phyloP scores from a whole-genome alignment of 2,113 vertebrate species.

The Ameiurus melas region DNA sequence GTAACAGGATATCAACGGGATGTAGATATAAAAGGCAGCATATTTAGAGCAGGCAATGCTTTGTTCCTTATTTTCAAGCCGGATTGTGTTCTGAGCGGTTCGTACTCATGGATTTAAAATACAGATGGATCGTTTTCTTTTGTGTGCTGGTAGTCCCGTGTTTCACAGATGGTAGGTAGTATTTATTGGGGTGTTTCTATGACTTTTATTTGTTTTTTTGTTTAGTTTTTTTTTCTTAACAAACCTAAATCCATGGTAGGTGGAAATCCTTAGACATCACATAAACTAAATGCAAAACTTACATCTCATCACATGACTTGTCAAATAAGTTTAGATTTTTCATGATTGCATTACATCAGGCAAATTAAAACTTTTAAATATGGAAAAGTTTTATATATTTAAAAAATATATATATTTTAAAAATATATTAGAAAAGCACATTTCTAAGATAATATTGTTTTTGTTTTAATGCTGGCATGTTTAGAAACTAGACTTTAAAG shows the following conservation, averaged over 20 bases:
- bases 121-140: slow-evolving; percentile 45
- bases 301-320: too few species aligned
- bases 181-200: background rate
- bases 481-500: too few species aligned
- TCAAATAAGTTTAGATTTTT: too few species aligned
- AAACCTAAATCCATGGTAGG: background rate
- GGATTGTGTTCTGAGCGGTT: background rate
- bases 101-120: slow-evolving; percentile 39
- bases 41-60: background rate
- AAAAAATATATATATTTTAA: too few species aligned
- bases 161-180: slow-evolving; percentile 55
- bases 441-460: too few species aligned
- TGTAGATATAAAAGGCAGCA: slow-evolving; percentile 21
- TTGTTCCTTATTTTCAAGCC: background rate
- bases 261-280: background rate
- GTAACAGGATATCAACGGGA: slow-evolving; percentile 19
- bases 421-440: too few species aligned
- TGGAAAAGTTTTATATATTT: too few species aligned
- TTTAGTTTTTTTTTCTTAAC: background rate
- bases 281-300: background rate
- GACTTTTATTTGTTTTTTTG: background rate
- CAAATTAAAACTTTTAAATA: too few species aligned
- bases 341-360: too few species aligned
- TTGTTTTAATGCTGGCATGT: too few species aligned
- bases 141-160: slow-evolving; percentile 41